Evolutionary conservation across 2,797 vertebrate species (phyloP), one percentile per base, ranked within the genome.

Genomic region (Dicrostonyx torquatus): DNA sequence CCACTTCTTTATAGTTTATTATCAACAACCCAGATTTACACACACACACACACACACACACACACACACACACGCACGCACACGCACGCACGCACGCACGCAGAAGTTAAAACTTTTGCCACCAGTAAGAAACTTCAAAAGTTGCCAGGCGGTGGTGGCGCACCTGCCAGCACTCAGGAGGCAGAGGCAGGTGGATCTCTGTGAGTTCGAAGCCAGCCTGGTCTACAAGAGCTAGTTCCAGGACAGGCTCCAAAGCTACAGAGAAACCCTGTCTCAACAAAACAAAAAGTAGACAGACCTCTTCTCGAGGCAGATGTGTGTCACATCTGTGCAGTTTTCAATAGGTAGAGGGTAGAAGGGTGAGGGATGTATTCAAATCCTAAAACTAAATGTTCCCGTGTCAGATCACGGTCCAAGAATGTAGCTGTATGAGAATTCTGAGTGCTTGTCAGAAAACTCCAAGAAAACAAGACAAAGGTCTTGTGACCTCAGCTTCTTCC

Each of bases 311-410:
- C 34, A 93, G 83, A 93, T 15, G n/a, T 86, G 73, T 70, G 87
- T 80, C 77, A 94, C 80, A 93, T 95, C 84, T 70, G 79, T 15
- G 22, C 43, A 73, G 34, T 88, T 93, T 93, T 83, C 70, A 72
- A 79, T 37, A 70, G 45, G 9, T 43, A 6, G 45, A 68, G 40
- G 26, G 18, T 40, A 14, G 43, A 9, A 45, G 53, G 53, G 3
- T 0, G 24, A 37, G 8, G 14, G 3, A 31, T 82, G 78, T 68
- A 68, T 45, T 0, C 66, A 91, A 76, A 50, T 73, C 87, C 91
- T 87, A 95, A 97, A 97, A 96, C 94, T 95, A 94, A 96, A 86
- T 90, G 94, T 62, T 58, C 91, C 62, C 24, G 11, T 50, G 43
- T 84, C 31, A 7, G 82, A 84, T 13, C 60, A 34, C 2, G 11